Conservation (phyloP, 2,888 invertebrate genomes). For the Agrilus mali region DNA sequence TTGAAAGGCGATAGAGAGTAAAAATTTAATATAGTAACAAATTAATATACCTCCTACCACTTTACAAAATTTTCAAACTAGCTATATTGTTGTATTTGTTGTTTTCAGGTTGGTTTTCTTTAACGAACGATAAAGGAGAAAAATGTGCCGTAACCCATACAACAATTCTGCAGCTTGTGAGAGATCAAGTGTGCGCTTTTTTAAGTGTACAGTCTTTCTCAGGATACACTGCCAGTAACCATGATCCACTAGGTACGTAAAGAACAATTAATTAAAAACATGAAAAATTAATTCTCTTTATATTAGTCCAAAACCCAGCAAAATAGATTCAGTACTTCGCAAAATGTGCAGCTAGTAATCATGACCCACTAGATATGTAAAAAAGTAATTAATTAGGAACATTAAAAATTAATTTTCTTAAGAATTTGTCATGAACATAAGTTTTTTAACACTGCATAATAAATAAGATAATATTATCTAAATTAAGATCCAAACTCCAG, state of each 20-base stretch:
- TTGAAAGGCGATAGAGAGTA: too few species aligned
- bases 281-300: too few species aligned
- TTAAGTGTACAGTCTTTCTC: constrained; percentile 49
- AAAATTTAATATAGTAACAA: too few species aligned
- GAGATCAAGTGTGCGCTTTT: constrained; percentile 56
- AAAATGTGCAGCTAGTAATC: constrained; percentile 37
- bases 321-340: constrained; percentile 49
- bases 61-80: too few species aligned
- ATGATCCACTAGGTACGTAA: constrained; percentile 25
- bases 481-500: too few species aligned
- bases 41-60: too few species aligned
- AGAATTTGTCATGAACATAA: too few species aligned
- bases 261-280: neutral
- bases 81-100: constrained; percentile 5
- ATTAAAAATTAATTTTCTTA: too few species aligned
- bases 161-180: constrained; percentile 50
- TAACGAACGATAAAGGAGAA: constrained; percentile 52
- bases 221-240: constrained; percentile 37
- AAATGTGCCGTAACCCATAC: constrained; percentile 52
- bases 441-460: too few species aligned
- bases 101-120: constrained; percentile 53
- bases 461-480: too few species aligned
- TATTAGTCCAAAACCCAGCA: too few species aligned
- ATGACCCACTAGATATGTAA: constrained; percentile 25
- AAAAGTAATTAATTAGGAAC: too few species aligned